Conservation (phyloP, 2,797 vertebrate species). For the Mormyrops boulengeri region DNA sequence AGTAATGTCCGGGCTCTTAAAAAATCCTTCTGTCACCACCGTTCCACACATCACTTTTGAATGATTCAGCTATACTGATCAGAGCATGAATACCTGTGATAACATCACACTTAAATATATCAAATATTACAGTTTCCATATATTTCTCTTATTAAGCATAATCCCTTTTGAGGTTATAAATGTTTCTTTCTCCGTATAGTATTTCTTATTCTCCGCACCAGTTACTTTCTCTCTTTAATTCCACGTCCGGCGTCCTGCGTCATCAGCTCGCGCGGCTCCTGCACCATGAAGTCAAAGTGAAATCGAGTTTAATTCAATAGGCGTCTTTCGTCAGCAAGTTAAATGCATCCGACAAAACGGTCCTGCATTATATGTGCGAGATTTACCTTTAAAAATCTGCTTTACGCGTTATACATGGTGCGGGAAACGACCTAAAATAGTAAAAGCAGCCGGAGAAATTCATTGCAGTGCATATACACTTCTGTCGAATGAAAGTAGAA, state of each 20-base stretch:
- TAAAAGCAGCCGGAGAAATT: not conserved
- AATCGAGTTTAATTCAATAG: not conserved
- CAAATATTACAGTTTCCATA: not conserved
- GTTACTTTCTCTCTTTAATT: not conserved
- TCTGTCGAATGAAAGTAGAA: not conserved
- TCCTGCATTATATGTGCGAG: not conserved
- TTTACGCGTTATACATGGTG: not conserved
- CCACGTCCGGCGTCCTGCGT: not conserved
- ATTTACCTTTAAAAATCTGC: not conserved
- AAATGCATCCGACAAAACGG: not conserved
- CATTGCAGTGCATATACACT: not conserved
- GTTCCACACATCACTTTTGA: not conserved
- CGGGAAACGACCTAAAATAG: not conserved
- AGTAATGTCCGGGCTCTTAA: not conserved
- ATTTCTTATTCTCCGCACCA: not conserved
- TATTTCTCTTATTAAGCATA: not conserved
- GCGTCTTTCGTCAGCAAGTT: not conserved
- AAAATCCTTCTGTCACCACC: not conserved
- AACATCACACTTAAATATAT: not conserved
- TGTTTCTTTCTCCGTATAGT: not conserved
- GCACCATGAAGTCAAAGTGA: not conserved
- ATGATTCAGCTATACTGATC: not conserved
- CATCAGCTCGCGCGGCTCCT: not conserved
- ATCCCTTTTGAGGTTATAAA: not conserved
- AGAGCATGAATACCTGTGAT: not conserved